These are phyloP conservation scores for Meandrusa payeni DNA, from an alignment of 2,888 invertebrate species.

Conservation along the genomic window DNA sequence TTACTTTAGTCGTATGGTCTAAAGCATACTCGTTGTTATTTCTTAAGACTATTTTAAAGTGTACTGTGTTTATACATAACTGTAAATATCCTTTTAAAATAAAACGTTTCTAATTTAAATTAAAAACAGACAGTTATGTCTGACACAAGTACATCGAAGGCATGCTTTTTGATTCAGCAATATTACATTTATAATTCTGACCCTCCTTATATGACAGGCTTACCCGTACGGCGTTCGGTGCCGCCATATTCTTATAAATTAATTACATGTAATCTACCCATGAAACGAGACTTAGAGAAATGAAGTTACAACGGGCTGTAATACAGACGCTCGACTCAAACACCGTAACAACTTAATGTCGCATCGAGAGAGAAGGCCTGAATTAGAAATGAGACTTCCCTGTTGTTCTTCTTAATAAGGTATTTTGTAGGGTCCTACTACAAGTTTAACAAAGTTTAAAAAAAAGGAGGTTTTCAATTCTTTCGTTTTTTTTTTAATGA, in stretches of 20 bases:
- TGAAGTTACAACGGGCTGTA: conserved; percentile 70
- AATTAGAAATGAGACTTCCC: conserved; percentile 73
- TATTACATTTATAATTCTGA: conserved; percentile 41
- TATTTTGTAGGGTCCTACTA: conserved; percentile 56
- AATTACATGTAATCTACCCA: conserved; percentile 81
- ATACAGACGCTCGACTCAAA: conserved; percentile 46
- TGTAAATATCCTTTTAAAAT: too few relatives aligned
- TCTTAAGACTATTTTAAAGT: too few relatives aligned
- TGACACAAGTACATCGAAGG: too few relatives aligned
- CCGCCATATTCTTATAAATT: conserved; percentile 80
- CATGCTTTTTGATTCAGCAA: conserved; percentile 32
- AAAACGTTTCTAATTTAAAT: too few relatives aligned
- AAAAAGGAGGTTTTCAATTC: too few relatives aligned
- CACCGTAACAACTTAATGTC: conserved; percentile 70
- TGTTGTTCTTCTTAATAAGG: conserved; percentile 65
- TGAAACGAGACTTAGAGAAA: conserved; percentile 76
- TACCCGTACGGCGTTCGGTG: conserved; percentile 58
- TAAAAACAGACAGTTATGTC: too few relatives aligned
- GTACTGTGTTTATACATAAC: too few relatives aligned
- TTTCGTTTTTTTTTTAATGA: too few relatives aligned
- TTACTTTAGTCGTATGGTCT: too few relatives aligned
- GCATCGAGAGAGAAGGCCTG: conserved; percentile 60
- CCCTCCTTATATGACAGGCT: conserved; percentile 51
- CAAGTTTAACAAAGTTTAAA: too few relatives aligned
- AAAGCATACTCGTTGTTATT: too few relatives aligned